Base-by-base conservation (phyloP, 2,888 invertebrate species). In the Artemia sp. region DNA sequence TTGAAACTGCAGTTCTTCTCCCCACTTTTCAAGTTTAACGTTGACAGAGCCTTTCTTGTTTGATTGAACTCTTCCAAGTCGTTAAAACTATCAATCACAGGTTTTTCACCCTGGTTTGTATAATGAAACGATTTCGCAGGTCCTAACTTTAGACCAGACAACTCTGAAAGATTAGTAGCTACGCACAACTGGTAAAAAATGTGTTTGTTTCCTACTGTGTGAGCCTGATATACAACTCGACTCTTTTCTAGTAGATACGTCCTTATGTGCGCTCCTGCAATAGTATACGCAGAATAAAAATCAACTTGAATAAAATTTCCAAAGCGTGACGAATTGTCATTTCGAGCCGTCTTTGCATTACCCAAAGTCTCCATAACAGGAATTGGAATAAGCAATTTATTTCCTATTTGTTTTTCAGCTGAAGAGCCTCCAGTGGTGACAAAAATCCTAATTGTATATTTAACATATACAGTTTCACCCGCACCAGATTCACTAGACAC, bases 171-270 rank as follows among this genome's bases (percentile, higher is more conserved):
- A 8, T 84, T 80, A 64, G 86, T 82, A 2, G 91, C 89, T 0
- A 93, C 85, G 78, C 96, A 96, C 74, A 98, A 80, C 81, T 98
- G 97, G 79, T 98, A 98, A 81, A 98, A 98, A 73, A 98, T 87
- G 77, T 98, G 98, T 78, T 98, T 98, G 79, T 98, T 98, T 76
- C 97, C 82, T 79, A 98, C 97, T 0, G 89, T 91, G 1, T 84
- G 80, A 0, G 95, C 90, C 83, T 94, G 93, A 80, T 92, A 95
- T 0, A 96, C 95, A 3, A 98, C 95, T 14, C 97, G 82, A 0
- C 94, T 94, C 79, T 98, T 98, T 81, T 98, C 97, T 76, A 98
- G 81, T 1, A 98, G 83, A 77, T 98, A 98, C 0, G 97, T 98
- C 73, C 95, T 82, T 94, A 98, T 96, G 72, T 92, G 90, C 19